These are phyloP conservation scores for Sparus aurata DNA, from an alignment of 2,797 vertebrate genomes.

Conservation along the genomic window DNA sequence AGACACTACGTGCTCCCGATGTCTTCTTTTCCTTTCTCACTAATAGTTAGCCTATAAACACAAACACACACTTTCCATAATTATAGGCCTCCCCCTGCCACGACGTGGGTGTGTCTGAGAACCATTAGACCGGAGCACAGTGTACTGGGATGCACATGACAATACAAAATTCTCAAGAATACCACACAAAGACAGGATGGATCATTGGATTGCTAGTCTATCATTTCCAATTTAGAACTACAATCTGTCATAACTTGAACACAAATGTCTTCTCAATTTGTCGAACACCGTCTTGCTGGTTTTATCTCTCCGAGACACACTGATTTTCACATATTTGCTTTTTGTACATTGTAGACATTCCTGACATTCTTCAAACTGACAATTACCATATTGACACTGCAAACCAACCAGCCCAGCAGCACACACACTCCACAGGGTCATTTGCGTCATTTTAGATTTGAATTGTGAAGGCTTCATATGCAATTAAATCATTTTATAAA, in stretches of 20 bases:
- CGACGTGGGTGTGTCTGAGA: conserved; percentile 77
- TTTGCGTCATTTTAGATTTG: conserved; percentile 6
- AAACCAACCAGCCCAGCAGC: conserved; percentile 14
- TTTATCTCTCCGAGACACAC: not conserved
- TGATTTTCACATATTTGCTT: not conserved
- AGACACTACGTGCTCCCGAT: conserved; percentile 22
- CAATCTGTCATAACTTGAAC: not conserved
- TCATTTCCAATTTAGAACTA: not conserved
- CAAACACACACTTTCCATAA: conserved; percentile 80
- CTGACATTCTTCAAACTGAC: conserved; percentile 23
- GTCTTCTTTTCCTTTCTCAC: conserved; percentile 54
- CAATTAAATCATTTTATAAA: not conserved
- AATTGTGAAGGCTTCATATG: conserved; percentile 1
- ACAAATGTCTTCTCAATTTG: not conserved
- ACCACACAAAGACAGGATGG: not conserved
- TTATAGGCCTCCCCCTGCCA: conserved; percentile 69
- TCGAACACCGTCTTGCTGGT: not conserved
- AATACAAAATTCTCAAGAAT: conserved; percentile 32
- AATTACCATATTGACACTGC: conserved; percentile 8
- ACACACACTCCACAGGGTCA: not conserved
- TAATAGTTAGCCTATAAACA: conserved; percentile 74
- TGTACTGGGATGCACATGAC: conserved; percentile 37
- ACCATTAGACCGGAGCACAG: conserved; percentile 57
- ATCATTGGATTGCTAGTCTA: not conserved
- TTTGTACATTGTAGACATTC: conserved; percentile 13